Conservation (phyloP, 2,888 invertebrate species). For the Eristalis intricaria region DNA sequence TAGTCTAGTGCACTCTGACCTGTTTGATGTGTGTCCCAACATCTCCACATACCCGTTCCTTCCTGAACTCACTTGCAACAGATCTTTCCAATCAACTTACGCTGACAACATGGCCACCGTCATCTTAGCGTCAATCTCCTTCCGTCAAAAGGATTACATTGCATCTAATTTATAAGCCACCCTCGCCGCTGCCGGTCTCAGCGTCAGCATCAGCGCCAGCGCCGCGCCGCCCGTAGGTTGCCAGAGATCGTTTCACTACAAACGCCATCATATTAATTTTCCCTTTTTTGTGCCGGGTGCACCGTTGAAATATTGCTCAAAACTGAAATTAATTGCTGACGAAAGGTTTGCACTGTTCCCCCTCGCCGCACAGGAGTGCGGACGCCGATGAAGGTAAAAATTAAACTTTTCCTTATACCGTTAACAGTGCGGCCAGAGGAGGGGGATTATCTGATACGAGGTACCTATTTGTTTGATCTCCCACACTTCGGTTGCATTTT, state of each 20-base stretch:
- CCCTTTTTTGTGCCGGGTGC: not conserved
- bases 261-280: constrained; percentile 32
- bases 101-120: constrained; percentile 42
- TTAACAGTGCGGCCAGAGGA: constrained; percentile 12
- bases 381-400: not conserved
- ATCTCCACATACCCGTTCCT: not conserved
- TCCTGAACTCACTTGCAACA: not conserved
- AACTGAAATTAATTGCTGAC: constrained; percentile 66
- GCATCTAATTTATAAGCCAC: constrained; percentile 3
- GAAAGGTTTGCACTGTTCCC: constrained; percentile 42
- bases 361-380: not conserved
- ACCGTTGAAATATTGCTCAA: constrained; percentile 51
- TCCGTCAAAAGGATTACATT: constrained; percentile 25
- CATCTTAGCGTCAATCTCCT: constrained; percentile 47
- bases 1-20: not conserved
- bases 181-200: not conserved
- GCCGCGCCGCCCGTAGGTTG: constrained; percentile 17
- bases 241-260: constrained; percentile 19
- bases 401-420: constrained; percentile 42
- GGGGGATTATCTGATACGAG: constrained; percentile 35
- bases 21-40: not conserved
- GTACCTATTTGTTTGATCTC: constrained; percentile 30
- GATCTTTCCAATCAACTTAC: constrained; percentile 22
- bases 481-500: constrained; percentile 37
- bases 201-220: not conserved